Evolutionary conservation across 2,797 vertebrate species (phyloP), one percentile per base, ranked within the genome.

Genomic region (Hippopotamyrus pictus): DNA sequence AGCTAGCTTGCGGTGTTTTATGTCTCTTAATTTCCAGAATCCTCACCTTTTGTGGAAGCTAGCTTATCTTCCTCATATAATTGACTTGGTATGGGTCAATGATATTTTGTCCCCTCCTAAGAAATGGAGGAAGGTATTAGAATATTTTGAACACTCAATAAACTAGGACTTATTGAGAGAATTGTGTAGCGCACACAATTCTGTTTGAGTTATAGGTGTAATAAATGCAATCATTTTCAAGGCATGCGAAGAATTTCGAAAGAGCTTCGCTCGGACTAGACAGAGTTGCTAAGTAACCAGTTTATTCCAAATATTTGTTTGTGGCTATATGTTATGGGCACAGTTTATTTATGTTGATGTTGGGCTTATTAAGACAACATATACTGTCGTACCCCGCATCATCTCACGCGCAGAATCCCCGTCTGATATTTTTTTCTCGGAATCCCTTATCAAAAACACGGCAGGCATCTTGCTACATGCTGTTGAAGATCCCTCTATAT

Each of bases 291-390:
- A 89, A 89, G 87, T 76, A 57, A 76, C 79, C 86, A 90, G 57
- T 84, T 90, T n/a, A 89, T 90, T 89, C 65, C 11, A 86, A 89
- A 86, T 46, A 90, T 88, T 88, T 89, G 86, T 89, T 86, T 51
- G 65, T 88, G 84, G 88, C 89, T 90, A 87, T 86, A 89, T 22
- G 89, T 88, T 89, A 90, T 86, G 44, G 46, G n/a, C 65, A 59
- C 54, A 19, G 37, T 54, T 76, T 88, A 69, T 86, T 65, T 44
- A 50, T 85, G 62, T 51, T 89, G 85, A 89, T 86, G 87, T 82
- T 88, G 85, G 41, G 82, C 12, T 79, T 69, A 59, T 88, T 84
- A 50, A 54, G 46, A 33, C 46, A 79, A 8, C 57, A 48, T 69
- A 53, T 82, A 53, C 84, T 57, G 8, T 88, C 48, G n/a, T 37